Conservation (phyloP, 1,140 invertebrate species). For the Heliothis subflexa region DNA sequence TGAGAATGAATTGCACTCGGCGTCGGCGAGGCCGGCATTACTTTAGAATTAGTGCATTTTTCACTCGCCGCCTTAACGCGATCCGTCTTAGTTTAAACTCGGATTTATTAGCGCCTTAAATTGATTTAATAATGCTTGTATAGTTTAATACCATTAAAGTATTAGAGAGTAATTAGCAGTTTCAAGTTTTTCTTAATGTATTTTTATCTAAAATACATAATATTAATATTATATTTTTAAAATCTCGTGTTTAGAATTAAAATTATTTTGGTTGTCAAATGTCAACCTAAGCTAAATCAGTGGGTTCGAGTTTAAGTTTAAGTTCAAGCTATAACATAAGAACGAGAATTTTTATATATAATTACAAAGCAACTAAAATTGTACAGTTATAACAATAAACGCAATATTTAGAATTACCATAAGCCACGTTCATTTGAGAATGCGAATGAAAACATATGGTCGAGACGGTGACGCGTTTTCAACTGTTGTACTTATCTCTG, state of each 20-base stretch:
- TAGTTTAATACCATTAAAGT: neutral
- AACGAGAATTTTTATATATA: neutral
- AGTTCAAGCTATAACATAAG: neutral
- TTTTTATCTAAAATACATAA: no score
- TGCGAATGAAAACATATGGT: constrained; percentile 58
- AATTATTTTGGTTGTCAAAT: no score
- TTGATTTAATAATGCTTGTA: constrained; percentile 59
- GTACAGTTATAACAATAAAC: constrained; percentile 51
- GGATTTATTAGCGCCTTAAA: constrained; percentile 66
- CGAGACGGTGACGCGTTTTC: constrained; percentile 24
- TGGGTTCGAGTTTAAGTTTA: no score
- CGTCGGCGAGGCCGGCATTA: constrained; percentile 60
- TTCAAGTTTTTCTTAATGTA: no score
- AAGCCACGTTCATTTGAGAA: constrained; percentile 71
- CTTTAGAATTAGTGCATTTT: constrained; percentile 75
- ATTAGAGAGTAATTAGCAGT: neutral
- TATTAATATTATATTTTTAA: no score
- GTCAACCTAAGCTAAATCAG: no score
- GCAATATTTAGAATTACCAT: constrained; percentile 74
- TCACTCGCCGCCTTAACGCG: constrained; percentile 64
- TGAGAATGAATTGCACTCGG: constrained; percentile 73
- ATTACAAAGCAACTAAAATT: constrained; percentile 38
- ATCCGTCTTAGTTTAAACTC: constrained; percentile 68
- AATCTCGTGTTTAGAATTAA: no score
- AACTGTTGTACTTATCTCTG: neutral